Conservation (phyloP, 2,113 vertebrate genomes). For the Cyanistes caeruleus region DNA sequence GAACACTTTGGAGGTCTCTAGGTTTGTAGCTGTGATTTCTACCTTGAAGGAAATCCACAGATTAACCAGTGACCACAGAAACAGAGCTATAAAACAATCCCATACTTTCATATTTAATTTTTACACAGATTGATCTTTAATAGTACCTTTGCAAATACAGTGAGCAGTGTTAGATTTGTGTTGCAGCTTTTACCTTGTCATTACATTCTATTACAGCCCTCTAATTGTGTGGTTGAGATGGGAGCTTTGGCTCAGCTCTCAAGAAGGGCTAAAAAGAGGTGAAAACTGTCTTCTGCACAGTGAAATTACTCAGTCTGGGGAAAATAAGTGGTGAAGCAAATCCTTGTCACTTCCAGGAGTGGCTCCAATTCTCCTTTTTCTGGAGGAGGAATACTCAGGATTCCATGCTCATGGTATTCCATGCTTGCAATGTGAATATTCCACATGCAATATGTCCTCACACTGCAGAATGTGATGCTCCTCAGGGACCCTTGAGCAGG, state of each 20-base stretch:
- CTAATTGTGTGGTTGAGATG: background rate
- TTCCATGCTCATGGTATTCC: too few relatives aligned
- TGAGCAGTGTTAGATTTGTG: background rate
- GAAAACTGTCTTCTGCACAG: background rate
- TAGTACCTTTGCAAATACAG: background rate
- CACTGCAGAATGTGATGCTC: background rate
- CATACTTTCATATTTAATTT: background rate
- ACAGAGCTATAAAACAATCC: background rate
- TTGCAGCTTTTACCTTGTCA: background rate
- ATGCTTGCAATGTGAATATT: too few relatives aligned
- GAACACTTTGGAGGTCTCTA: background rate
- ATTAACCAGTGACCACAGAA: background rate
- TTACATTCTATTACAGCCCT: background rate
- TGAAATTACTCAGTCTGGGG: background rate
- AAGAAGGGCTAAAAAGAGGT: slow-evolving; percentile 21
- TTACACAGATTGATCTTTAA: background rate
- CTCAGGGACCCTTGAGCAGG: background rate
- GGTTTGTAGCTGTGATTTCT: background rate
- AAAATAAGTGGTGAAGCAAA: slow-evolving; percentile 23
- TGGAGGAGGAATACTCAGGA: background rate
- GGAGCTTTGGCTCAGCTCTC: background rate
- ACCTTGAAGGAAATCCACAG: background rate
- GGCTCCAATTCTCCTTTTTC: background rate
- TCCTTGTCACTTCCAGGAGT: background rate
- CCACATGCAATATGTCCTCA: background rate